Base-by-base conservation (phyloP, 2,797 vertebrate species). In the Thunnus albacares region DNA sequence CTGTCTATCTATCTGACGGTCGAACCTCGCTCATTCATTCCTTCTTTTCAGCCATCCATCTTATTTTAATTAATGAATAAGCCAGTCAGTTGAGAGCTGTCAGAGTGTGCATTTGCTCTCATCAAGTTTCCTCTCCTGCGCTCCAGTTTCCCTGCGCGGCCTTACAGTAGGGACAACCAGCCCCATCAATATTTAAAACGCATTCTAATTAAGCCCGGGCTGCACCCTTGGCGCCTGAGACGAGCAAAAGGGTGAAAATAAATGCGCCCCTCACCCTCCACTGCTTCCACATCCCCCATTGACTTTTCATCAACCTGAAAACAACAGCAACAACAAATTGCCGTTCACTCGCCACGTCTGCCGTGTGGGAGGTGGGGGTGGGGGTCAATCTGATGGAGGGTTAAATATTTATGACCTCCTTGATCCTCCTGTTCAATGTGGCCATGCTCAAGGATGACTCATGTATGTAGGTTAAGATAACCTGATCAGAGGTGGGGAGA, bases 171-270 rank as follows among this genome's bases (percentile, higher is more conserved):
- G 83, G 81, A 91, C 84, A 88, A 85, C 69, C 67, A 22, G 84
- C 65, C 52, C 74, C 84, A 91, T 94, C 86, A 93, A 93, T 94
- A 93, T 92, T 94, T 93, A 92, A 93, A 93, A 92, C 0, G 55
- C 90, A 88, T 91, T 91, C 86, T 93, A 93, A 92, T 93, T 92
- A 88, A 90, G 87, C 88, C 75, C 81, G 15, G 41, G 86, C 80
- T 83, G 85, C 86, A 83, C 79, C 74, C 79, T 70, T 18, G 75
- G 80, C 43, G 49, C 75, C 79, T 6, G 79, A 82, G 71, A 87
- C 14, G 62, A 85, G 82, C 76, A 73, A 41, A 74, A 75, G 68
- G 79, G 61, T 88, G 87, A 89, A 90, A 88, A 88, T 77, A 87
- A 91, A 91, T 67, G 72, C 65, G 22, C 71, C 60, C 67, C 77